These are phyloP conservation scores for Platysteira castanea DNA, from an alignment of 2,113 vertebrate species.

Conservation along the genomic window DNA sequence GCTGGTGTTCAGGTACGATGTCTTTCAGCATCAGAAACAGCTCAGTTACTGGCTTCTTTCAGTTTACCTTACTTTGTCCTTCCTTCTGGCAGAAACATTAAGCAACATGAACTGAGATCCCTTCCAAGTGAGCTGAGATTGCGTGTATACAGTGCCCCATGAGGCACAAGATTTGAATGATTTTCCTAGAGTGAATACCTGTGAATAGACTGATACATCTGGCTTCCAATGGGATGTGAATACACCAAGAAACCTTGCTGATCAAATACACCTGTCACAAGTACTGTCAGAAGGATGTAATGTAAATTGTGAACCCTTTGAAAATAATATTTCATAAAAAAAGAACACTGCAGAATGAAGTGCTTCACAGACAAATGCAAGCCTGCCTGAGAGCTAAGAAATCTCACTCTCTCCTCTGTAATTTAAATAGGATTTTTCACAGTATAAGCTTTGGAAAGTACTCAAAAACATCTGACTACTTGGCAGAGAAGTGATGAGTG, in stretches of 20 bases:
- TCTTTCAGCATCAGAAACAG: neutral
- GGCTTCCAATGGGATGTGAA: neutral
- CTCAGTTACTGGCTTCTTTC: neutral
- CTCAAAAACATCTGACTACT: neutral
- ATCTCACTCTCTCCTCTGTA: neutral
- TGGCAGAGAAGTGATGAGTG: neutral
- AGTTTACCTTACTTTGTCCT: neutral
- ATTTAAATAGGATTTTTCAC: conserved; percentile 27
- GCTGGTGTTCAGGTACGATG: neutral
- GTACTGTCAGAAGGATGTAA: neutral
- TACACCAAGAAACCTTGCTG: neutral
- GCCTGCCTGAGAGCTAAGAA: neutral
- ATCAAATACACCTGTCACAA: neutral
- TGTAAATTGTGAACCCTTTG: neutral
- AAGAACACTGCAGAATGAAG: neutral
- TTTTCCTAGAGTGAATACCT: neutral
- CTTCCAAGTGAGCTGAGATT: neutral
- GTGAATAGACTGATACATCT: neutral
- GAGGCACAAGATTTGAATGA: neutral
- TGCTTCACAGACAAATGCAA: neutral
- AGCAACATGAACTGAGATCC: neutral
- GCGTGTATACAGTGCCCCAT: neutral
- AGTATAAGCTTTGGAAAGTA: neutral
- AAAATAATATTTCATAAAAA: neutral
- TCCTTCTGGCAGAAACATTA: neutral